Conservation (phyloP, 2,797 vertebrate genomes). For the Delichon dasypus region DNA sequence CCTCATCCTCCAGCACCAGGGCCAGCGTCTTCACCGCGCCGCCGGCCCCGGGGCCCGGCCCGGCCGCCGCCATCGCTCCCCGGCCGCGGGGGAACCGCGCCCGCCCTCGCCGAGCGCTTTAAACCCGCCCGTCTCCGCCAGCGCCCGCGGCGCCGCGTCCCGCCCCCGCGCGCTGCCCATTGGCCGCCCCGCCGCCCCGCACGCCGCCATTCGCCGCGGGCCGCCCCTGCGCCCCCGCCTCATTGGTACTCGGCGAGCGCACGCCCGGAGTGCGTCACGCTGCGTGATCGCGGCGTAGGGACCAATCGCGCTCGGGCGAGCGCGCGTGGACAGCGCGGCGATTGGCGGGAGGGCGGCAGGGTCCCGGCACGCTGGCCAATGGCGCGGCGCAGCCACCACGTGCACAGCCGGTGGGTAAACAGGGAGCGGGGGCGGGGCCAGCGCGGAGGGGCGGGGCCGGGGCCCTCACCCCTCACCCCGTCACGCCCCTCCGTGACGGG, state of each 20-base stretch:
- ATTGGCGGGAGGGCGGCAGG: constrained; percentile 55
- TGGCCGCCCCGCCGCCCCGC: background rate
- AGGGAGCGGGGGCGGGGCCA: background rate
- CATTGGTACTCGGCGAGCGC: background rate
- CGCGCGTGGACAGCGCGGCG: constrained; percentile 62
- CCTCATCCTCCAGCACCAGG: constrained; percentile 71
- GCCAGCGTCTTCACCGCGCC: constrained; percentile 67
- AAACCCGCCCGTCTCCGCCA: constrained; percentile 37
- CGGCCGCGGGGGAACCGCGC: background rate
- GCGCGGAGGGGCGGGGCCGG: background rate
- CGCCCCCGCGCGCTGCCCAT: constrained; percentile 3
- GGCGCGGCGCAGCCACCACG: constrained; percentile 45
- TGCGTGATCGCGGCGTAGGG: constrained; percentile 52
- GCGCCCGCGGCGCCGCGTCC: background rate
- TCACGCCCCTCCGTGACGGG: rapidly evolving
- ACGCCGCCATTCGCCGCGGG: constrained; percentile 20
- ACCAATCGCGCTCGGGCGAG: background rate
- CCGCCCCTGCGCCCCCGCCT: background rate
- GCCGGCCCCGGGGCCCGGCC: background rate
- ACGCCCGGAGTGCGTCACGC: background rate
- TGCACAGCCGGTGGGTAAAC: constrained; percentile 73
- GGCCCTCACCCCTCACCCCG: background rate
- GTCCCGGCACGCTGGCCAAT: constrained; percentile 50
- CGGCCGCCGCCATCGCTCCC: constrained; percentile 25
- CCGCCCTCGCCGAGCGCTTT: constrained; percentile 47